Base-by-base conservation (phyloP, 1,140 invertebrate genomes). In the Trypoxylus dichotomus region DNA sequence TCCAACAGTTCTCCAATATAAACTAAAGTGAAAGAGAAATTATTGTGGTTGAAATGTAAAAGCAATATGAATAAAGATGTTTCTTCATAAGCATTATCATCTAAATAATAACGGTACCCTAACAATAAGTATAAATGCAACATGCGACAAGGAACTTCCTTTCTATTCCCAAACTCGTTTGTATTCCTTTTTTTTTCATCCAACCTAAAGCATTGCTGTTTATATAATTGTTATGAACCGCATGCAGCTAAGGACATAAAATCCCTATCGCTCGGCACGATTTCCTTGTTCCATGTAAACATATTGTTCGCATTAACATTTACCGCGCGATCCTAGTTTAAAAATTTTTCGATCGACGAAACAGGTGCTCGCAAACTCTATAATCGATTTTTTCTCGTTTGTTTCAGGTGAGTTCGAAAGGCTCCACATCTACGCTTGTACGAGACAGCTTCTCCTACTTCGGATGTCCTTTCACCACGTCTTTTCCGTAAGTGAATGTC, bases 351-450 rank as follows among this genome's bases (percentile, higher is more conserved):
- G 24, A 54, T 29, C 60, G 60, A 63, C 24, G 19, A 63, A 63
- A 63, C 60, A 63, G 60, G 60, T 63, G 60, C 60, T 63, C 60
- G 3, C 43, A 47, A 13, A 21, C 5, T 63, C 19, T 25, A 27
- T 63, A 63, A 63, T 63, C 19, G 58, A 37, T 74, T 29, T 32
- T 37, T 58, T 47, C 24, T 10, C 72, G 41, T 78, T 76, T 79
- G 74, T 80, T 80, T 73, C 78, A 80, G 80, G 79, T 77, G 76
- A 79, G 77, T 79, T 76, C 76, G 60, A 76, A 63, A 63, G 60
- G 60, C 60, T 63, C 25, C 21, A 19, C 60, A 47, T 47, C 43
- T 47, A 47, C n/a, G n/a, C 43, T 47, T 13, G 43, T 3, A 47
- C 13, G 60, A 32, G 37, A 71, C 47, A 63, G 27, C 71, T 19